phyloP scores from a whole-genome alignment of 1,140 invertebrate species.

The Temnothorax curvispinosus region DNA sequence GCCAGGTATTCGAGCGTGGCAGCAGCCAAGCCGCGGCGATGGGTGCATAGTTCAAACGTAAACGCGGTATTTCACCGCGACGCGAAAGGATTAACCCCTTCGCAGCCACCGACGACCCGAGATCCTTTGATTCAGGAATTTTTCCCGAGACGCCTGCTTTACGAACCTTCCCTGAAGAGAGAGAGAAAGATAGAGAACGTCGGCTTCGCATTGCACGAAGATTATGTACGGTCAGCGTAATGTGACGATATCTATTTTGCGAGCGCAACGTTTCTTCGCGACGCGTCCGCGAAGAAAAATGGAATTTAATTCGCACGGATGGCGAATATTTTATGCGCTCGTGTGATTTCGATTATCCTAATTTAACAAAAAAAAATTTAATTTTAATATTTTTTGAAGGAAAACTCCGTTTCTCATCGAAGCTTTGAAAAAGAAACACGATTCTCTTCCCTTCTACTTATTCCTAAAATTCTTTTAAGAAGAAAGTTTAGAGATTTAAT shows the following conservation, averaged over 20 bases:
- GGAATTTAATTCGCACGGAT: background rate
- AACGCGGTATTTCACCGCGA: slow-evolving; percentile 54
- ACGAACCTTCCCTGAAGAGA: background rate
- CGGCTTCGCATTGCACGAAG: slow-evolving; percentile 2
- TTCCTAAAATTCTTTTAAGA: background rate
- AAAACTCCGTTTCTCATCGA: background rate
- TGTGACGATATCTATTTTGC: slow-evolving; percentile 39
- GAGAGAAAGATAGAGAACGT: background rate
- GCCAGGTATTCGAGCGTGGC: slow-evolving; percentile 17
- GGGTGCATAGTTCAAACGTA: slow-evolving; percentile 47
- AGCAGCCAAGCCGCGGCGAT: background rate
- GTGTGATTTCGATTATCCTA: background rate
- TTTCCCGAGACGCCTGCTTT: slow-evolving; percentile 27
- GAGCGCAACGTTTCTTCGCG: background rate
- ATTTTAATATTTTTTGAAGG: background rate
- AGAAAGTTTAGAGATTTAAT: background rate
- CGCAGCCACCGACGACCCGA: slow-evolving; percentile 37
- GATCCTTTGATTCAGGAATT: slow-evolving; percentile 57
- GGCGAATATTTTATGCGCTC: background rate
- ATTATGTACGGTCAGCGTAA: slow-evolving; percentile 29
- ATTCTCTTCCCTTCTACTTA: background rate
- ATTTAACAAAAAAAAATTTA: background rate
- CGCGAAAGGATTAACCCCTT: slow-evolving; percentile 49
- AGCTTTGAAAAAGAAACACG: background rate
- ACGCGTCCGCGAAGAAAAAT: background rate